Base-by-base conservation (phyloP, 1,140 invertebrate genomes). In the Bicyclus anynana region DNA sequence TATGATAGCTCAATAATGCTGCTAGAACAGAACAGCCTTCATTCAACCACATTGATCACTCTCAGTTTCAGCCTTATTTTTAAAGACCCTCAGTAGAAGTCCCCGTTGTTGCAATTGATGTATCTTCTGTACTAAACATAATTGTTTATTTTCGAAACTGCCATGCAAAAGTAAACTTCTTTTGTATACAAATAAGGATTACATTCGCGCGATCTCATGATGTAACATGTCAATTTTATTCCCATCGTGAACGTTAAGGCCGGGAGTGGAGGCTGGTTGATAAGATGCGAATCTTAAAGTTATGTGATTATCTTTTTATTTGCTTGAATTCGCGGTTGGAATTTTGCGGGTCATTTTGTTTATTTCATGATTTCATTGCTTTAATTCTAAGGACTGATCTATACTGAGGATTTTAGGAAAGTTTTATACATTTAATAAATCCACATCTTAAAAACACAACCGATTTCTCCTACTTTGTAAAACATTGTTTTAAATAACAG, bases 231-330 rank as follows among this genome's bases (percentile, higher is more conserved):
- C 59, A 51, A 62, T 46, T 44, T 60, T 47, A 55, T 48, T 62
- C 18, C 48, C 18, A 54, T 52, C 59, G 53, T 59, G 42, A 59
- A 55, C 62, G 61, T 64, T 67, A 61, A 67, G 48, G 29, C 51
- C 21, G 52, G 53, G 59, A 54, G 57, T 55, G 61, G 26, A 55
- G 55, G 55, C 37, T 47, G 50, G 52, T 56, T 61, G 59, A 62
- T 58, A 59, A 57, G 58, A 68, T 68, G 37, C 37, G 37, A 17
- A 40, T 40, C 49, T 38, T 13, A 38, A 51, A 51, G 27, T 49
- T 29, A 49, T 33, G 47, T 48, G 47, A 49, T 17, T 17, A 33
- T 49, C 26, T 49, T 49, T 49, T 29, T 33, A 17, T 16, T 49
- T 29, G 26, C 27, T 16, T 9, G 47, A 29, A 14, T 49, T 47